A percentile compares a stretch with the other conserved stretches of the same genome.
phyloP scores from a whole-genome alignment of 2,888 invertebrate species.

The Erebia ligea region DNA sequence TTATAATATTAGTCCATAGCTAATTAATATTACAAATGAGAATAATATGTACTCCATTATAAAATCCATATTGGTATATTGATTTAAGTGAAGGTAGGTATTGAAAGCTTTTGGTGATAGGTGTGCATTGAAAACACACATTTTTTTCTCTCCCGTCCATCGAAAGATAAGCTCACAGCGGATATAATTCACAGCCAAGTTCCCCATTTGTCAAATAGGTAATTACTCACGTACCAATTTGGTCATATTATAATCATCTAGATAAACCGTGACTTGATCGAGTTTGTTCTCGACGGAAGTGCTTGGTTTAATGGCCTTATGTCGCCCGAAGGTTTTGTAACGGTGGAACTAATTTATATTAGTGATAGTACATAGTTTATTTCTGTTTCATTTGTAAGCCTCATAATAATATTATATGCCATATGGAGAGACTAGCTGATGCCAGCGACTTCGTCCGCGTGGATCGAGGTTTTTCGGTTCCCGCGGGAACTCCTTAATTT shows the following conservation, averaged over 20 bases:
- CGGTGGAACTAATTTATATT: not conserved
- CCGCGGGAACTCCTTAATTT: too few species aligned
- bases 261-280: constrained; percentile 9
- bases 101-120: too few species aligned
- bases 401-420: too few species aligned
- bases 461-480: too few species aligned
- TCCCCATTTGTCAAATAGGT: constrained; percentile 15
- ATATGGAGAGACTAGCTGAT: too few species aligned
- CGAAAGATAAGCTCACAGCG: not conserved
- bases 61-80: too few species aligned
- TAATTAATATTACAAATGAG: too few species aligned
- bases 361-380: not conserved
- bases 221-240: constrained; percentile 3
- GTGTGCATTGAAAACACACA: too few species aligned
- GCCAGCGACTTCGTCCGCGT: too few species aligned
- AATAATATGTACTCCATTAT: too few species aligned
- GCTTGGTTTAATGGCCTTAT: constrained; percentile 14
- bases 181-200: constrained; percentile 2
- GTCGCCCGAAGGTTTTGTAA: constrained; percentile 5
- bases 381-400: not conserved
- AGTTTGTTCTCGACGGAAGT: constrained; percentile 18
- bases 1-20: too few species aligned
- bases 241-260: not conserved
- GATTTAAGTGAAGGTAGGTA: too few species aligned
- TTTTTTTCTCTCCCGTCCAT: not conserved